phyloP scores from a whole-genome alignment of 2,113 vertebrate species.

The Triplophysa siluroides region DNA sequence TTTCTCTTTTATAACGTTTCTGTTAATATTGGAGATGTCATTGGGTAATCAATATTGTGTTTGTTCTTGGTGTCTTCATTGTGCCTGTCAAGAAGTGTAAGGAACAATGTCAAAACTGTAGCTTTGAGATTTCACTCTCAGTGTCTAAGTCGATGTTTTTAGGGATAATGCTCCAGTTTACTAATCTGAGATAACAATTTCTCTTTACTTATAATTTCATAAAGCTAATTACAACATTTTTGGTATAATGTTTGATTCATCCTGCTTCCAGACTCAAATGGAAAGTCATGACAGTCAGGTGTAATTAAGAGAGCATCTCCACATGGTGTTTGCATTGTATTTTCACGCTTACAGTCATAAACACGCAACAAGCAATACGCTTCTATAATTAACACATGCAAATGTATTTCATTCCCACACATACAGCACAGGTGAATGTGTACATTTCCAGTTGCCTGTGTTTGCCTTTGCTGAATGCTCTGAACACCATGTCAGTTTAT shows the following conservation, averaged over 20 bases:
- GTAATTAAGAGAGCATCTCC: constrained; percentile 16
- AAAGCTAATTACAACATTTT: background rate
- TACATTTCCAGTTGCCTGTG: background rate
- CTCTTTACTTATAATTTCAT: constrained; percentile 6
- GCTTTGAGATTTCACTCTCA: too few relatives aligned
- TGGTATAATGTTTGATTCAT: constrained; percentile 15
- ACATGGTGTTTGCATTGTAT: constrained; percentile 18
- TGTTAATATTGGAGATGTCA: too few relatives aligned
- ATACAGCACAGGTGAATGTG: constrained; percentile 20
- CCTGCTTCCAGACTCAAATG: background rate
- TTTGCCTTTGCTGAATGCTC: background rate
- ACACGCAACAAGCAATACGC: constrained; percentile 5
- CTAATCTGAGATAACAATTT: constrained; percentile 3
- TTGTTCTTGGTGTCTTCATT: background rate
- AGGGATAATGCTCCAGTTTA: background rate
- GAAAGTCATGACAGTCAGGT: background rate
- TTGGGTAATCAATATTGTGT: background rate
- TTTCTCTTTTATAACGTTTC: background rate
- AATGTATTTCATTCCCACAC: constrained; percentile 16
- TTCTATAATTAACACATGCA: constrained; percentile 20
- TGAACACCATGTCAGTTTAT: too few relatives aligned
- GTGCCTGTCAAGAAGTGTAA: background rate
- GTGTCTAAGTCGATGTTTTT: background rate
- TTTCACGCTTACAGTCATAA: constrained; percentile 2
- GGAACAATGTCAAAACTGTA: background rate